phyloP scores from a whole-genome alignment of 2,113 vertebrate species.

The Pituophis catenifer region DNA sequence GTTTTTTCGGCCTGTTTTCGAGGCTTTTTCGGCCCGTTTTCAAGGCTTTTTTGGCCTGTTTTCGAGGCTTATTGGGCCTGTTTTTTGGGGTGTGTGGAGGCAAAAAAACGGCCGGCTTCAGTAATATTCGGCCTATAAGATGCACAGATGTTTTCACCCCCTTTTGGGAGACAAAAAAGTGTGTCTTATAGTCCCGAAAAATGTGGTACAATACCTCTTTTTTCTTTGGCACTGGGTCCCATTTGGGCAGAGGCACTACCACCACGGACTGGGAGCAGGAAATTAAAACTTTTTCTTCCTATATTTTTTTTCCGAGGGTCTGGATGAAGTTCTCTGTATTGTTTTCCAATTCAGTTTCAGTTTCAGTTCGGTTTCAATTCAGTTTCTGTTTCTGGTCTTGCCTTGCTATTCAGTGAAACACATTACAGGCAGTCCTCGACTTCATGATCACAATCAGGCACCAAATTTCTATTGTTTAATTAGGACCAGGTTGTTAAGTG shows the following conservation, averaged over 20 bases:
- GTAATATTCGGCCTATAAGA: too few species aligned
- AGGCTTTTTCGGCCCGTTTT: too few species aligned
- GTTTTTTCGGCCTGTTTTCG: fast-evolving
- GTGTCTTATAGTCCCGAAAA: too few species aligned
- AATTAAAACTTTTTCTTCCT: not conserved
- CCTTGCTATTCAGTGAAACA: not conserved
- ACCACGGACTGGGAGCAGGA: not conserved
- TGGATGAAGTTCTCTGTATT: not conserved
- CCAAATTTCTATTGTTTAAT: too few species aligned
- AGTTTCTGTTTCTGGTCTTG: not conserved
- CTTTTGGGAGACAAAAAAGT: too few species aligned
- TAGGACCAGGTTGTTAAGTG: too few species aligned
- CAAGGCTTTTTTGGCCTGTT: too few species aligned
- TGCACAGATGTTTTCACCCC: too few species aligned
- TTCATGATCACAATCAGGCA: too few species aligned
- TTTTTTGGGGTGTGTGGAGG: too few species aligned
- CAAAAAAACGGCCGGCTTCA: too few species aligned
- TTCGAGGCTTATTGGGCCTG: too few species aligned
- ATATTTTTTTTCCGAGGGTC: not conserved
- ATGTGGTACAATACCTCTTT: not conserved
- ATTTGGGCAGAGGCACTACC: not conserved
- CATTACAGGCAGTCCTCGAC: not conserved
- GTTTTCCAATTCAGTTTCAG: not conserved
- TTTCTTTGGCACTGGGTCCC: not conserved
- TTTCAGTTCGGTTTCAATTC: not conserved